Conservation (phyloP, 1,140 invertebrate species). For the Hermetia illucens region DNA sequence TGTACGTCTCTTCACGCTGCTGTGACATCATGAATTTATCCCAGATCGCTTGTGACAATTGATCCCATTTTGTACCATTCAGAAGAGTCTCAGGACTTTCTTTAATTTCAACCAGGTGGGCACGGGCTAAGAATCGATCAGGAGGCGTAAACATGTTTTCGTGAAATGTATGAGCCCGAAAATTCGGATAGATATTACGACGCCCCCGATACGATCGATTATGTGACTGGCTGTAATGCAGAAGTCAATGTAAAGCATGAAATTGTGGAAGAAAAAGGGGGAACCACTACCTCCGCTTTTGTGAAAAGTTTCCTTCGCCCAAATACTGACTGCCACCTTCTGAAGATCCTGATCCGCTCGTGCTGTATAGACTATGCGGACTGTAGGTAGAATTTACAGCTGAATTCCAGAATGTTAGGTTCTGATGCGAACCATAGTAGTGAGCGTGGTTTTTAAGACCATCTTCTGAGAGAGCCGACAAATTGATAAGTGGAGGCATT, state of each 20-base stretch:
- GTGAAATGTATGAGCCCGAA: slow-evolving; percentile 5
- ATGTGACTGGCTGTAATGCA: slow-evolving; percentile 1
- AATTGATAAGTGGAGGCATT: background rate
- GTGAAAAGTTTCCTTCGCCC: slow-evolving; percentile 1
- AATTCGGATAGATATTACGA: slow-evolving; percentile 3
- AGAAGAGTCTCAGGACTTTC: slow-evolving; percentile 16
- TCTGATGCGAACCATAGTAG: slow-evolving; percentile 3
- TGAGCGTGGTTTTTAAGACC: background rate
- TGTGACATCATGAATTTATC: slow-evolving; percentile 59
- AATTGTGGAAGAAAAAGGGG: too few species aligned
- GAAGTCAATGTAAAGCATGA: too few species aligned
- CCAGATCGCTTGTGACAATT: slow-evolving; percentile 60
- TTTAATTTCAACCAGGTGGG: slow-evolving; percentile 32
- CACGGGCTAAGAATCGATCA: slow-evolving; percentile 36
- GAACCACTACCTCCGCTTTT: background rate
- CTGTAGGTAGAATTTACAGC: slow-evolving; percentile 4
- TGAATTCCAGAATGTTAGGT: slow-evolving; percentile 1
- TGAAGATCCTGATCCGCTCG: slow-evolving; percentile 13
- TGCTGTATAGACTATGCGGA: slow-evolving; percentile 17
- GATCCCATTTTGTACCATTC: slow-evolving; percentile 43
- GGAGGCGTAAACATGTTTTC: slow-evolving; percentile 31
- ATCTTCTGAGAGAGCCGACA: background rate
- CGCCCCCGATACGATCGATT: background rate
- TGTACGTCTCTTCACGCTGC: slow-evolving; percentile 66
- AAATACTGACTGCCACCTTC: background rate